A percentile compares a stretch with the other conserved stretches of the same genome.
Conservation (phyloP, 2,888 invertebrate species). For the Platycheirus albimanus region DNA sequence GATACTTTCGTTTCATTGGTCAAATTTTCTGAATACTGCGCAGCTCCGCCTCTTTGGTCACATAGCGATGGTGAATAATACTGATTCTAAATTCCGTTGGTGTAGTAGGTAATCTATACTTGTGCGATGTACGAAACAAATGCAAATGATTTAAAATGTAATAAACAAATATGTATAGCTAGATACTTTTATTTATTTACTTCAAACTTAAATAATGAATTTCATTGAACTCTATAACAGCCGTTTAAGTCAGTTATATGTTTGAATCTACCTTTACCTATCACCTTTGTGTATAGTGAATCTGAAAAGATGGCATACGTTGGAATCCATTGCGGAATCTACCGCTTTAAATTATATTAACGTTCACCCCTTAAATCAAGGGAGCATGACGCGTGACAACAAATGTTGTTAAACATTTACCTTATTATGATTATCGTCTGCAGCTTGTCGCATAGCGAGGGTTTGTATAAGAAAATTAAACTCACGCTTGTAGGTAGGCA, state of each 20-base stretch:
- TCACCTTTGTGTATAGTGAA: not conserved
- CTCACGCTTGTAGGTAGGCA: not conserved
- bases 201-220: no score
- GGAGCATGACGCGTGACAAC: slow-evolving; percentile 52
- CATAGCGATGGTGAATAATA: slow-evolving; percentile 55
- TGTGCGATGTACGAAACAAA: not conserved
- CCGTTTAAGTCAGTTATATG: not conserved
- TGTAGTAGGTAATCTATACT: not conserved
- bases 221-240: not conserved
- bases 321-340: slow-evolving; percentile 46
- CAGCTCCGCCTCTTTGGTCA: slow-evolving; percentile 51
- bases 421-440: slow-evolving; percentile 33
- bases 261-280: not conserved
- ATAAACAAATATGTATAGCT: no score
- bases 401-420: slow-evolving; percentile 57
- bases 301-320: slow-evolving; percentile 17
- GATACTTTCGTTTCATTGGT: slow-evolving; percentile 38
- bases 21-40: slow-evolving; percentile 9
- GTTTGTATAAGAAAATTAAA: slow-evolving; percentile 7
- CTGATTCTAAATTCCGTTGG: slow-evolving; percentile 10
- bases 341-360: not conserved
- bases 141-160: no score
- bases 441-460: slow-evolving; percentile 28
- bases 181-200: no score
- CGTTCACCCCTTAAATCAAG: slow-evolving; percentile 35